Evolutionary conservation across 1,140 invertebrate genomes (phyloP).

Genomic region (Globodera rostochiensis): DNA sequence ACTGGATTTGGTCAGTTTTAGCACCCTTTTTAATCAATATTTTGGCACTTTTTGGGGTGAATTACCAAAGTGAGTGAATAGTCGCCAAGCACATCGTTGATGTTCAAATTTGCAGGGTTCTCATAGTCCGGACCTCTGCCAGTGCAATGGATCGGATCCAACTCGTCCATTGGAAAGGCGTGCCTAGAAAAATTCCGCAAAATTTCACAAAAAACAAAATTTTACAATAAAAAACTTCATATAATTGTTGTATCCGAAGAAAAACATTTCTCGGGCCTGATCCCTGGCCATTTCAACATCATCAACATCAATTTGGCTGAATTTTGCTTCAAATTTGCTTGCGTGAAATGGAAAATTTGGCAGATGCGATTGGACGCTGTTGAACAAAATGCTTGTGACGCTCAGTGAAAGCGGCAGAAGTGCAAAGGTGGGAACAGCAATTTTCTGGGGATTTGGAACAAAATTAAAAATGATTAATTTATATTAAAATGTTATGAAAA

Average conservation of each 20-base stretch:
- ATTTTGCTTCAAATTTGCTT: conserved; percentile 8
- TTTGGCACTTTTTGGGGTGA: no score
- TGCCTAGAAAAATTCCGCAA: conserved; percentile 71
- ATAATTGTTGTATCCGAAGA: conserved; percentile 56
- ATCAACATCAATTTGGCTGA: conserved; percentile 12
- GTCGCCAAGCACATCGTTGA: conserved; percentile 77
- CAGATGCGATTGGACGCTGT: not conserved
- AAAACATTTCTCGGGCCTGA: conserved; percentile 61
- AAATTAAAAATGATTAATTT: no score
- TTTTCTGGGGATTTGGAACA: not conserved
- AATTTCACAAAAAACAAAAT: conserved; percentile 53
- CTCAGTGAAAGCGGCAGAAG: not conserved
- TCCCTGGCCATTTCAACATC: conserved; percentile 47
- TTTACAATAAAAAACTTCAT: conserved; percentile 29
- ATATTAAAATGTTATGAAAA: no score
- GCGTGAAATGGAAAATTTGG: not conserved
- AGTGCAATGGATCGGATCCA: conserved; percentile 71
- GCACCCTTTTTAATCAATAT: no score
- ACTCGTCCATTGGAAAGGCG: conserved; percentile 72
- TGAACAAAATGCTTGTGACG: not conserved
- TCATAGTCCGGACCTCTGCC: conserved; percentile 72
- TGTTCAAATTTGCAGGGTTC: conserved; percentile 75
- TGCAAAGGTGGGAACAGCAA: not conserved
- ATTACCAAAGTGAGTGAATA: conserved; percentile 70
- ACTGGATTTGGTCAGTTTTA: no score